phyloP scores from a whole-genome alignment of 2,888 invertebrate species.

The Eurytoma adleriae region DNA sequence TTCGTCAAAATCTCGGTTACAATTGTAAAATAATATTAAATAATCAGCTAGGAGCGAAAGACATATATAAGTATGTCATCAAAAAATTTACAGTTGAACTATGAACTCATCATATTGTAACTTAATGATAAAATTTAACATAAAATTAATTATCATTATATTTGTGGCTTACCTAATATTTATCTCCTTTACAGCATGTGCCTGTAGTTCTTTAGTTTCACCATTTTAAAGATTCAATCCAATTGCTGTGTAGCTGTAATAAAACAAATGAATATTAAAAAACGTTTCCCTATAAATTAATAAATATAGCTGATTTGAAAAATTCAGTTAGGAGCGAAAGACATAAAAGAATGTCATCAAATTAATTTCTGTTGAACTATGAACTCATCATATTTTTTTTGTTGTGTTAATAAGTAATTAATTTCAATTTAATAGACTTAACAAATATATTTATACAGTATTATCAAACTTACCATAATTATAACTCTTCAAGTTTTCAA shows the following conservation, averaged over 20 bases:
- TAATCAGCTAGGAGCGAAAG: slow-evolving; percentile 58
- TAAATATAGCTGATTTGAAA: not conserved
- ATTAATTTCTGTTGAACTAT: not conserved
- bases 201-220: not conserved
- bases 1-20: no score
- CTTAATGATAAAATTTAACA: not conserved
- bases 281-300: not conserved
- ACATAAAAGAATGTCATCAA: slow-evolving; percentile 40
- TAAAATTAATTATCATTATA: not conserved
- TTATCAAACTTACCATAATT: slow-evolving; percentile 21
- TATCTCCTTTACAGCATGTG: no score
- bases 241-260: not conserved
- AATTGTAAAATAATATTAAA: not conserved
- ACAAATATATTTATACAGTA: not conserved
- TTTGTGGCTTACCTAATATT: no score
- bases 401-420: not conserved
- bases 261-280: not conserved
- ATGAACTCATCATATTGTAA: slow-evolving; percentile 54
- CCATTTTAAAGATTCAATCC: not conserved
- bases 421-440: no score
- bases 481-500: slow-evolving; percentile 75
- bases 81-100: slow-evolving; percentile 54
- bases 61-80: slow-evolving; percentile 48
- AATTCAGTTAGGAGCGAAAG: slow-evolving; percentile 55
- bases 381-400: not conserved